Percentiles rank a stretch among this genome's conserved stretches.
Evolutionary conservation across 2,113 vertebrate genomes (phyloP).

Genomic region (Bathybates hornii): DNA sequence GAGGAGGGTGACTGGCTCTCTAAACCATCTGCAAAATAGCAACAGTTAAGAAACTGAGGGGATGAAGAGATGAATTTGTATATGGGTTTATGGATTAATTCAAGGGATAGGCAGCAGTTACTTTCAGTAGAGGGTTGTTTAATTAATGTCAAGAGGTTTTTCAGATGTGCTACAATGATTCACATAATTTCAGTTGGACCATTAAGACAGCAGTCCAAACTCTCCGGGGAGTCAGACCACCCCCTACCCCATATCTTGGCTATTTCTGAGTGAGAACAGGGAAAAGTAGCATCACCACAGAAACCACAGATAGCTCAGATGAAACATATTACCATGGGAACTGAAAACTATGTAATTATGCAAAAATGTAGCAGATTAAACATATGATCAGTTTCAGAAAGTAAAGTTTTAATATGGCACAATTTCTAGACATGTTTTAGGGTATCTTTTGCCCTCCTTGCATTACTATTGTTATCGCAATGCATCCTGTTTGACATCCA

Average conservation of each 20-base stretch:
- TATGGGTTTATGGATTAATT: constrained; percentile 41
- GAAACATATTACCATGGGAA: constrained; percentile 10
- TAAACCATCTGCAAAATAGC: constrained; percentile 17
- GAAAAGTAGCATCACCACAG: constrained; percentile 1
- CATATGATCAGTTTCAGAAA: neutral
- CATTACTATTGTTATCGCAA: neutral
- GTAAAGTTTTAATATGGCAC: neutral
- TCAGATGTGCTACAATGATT: constrained; percentile 46
- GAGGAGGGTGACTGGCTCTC: neutral
- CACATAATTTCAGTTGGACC: constrained; percentile 17
- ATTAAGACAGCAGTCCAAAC: constrained; percentile 5
- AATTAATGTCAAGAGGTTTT: constrained; percentile 58
- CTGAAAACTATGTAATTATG: neutral
- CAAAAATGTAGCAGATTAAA: neutral
- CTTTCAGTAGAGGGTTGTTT: constrained; percentile 45
- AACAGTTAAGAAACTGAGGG: constrained; percentile 11
- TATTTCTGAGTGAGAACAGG: neutral
- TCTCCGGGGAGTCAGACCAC: neutral
- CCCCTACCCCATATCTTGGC: neutral
- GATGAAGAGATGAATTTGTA: constrained; percentile 27
- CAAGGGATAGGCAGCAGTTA: constrained; percentile 41
- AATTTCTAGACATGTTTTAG: neutral
- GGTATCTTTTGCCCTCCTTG: neutral
- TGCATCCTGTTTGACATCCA: neutral
- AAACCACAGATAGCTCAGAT: constrained; percentile 1